Evolutionary conservation across 2,888 invertebrate genomes (phyloP), one percentile per base, ranked within the genome.

Genomic region (Drosophila vallismaia): DNA sequence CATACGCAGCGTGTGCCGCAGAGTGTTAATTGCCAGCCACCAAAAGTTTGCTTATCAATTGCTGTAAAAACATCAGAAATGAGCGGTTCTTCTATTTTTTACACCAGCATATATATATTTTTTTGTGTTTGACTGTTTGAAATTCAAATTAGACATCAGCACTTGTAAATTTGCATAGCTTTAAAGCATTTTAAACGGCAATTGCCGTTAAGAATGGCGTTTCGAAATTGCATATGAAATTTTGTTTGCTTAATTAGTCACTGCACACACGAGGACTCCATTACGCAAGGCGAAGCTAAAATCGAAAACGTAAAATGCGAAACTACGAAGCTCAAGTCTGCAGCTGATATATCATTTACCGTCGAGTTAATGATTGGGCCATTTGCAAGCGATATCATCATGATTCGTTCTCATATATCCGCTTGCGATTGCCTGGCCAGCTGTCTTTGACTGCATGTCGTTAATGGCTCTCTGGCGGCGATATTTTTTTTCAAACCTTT

Each of bases 81-180:
- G 9, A 64, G 9, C 29, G 44, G 33, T 44, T 60, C 36, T 55
- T 55, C 38, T 55, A 69, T 48, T 46, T 70, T 40, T 45, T 45
- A 26, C 51, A 33, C 50, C 52, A 46, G 31, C 26, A 52, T 59
- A 49, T 59, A 60, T 53, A 31, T 45, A n/a, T 51, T 33, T 56
- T 29, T 54, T 42, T 36, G 29, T 56, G 55, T 66, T 62, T 70
- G 86, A 49, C 86, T 77, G 71, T 82, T 82, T 82, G 87, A 87
- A 87, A 87, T 82, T 87, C 82, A 84, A 82, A 82, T 82, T 82
- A 87, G 87, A 84, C 87, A 82, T 84, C 82, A 76, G 87, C 76
- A 80, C 76, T 76, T 76, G 74, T 63, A 87, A 87, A 87, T 81
- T 81, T 82, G 87, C 87, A 82, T 85, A 74, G 78, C 74, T 72